phyloP scores from a whole-genome alignment of 2,888 invertebrate species.

The Eilema caniola region DNA sequence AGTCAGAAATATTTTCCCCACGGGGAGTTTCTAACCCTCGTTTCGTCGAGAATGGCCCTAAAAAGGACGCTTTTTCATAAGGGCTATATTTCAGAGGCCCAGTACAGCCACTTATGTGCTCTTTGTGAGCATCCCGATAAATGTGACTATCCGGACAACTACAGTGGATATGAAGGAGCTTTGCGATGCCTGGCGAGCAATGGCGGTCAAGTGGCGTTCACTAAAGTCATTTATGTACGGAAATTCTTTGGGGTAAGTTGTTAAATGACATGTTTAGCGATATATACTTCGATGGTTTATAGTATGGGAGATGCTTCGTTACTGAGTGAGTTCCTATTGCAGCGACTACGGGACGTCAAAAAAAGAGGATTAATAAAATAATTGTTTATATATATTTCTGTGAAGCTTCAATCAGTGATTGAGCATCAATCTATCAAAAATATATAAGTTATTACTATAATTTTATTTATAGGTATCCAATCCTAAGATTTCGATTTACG shows the following conservation, averaged over 20 bases:
- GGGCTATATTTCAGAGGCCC: conserved; percentile 85
- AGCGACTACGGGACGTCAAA: not conserved
- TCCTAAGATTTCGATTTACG: not conserved
- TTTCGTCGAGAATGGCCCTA: conserved; percentile 15
- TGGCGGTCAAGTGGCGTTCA: conserved; percentile 95
- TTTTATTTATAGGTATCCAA: not conserved
- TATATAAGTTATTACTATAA: not conserved
- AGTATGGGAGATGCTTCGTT: not conserved
- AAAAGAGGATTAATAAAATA: not conserved
- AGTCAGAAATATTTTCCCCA: conserved; percentile 32
- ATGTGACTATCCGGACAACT: conserved; percentile 94
- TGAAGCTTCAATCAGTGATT: too few relatives aligned
- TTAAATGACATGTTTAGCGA: not conserved
- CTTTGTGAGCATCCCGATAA: conserved; percentile 92
- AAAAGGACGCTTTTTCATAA: conserved; percentile 31
- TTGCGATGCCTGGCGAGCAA: conserved; percentile 93
- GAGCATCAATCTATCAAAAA: too few relatives aligned
- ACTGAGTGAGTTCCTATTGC: not conserved
- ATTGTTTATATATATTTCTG: too few relatives aligned
- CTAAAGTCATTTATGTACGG: conserved; percentile 92
- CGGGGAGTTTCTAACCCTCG: conserved; percentile 24
- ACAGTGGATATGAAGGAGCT: conserved; percentile 95
- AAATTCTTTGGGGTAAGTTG: conserved; percentile 91
- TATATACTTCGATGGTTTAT: not conserved
- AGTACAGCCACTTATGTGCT: conserved; percentile 92